Conservation (phyloP, 2,797 vertebrate species). For the Erpetoichthys calabaricus region DNA sequence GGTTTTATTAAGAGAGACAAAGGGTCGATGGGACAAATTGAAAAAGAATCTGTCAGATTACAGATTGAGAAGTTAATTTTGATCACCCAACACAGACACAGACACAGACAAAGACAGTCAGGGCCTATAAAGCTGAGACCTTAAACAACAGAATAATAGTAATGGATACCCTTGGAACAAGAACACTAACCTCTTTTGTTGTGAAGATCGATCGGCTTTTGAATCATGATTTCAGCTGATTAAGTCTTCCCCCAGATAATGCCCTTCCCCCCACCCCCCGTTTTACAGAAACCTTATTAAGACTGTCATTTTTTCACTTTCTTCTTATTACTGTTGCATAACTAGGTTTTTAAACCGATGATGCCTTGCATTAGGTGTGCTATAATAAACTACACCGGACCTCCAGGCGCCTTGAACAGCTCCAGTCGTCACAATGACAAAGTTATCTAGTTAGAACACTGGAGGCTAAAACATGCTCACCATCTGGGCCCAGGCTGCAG, state of each 20-base stretch:
- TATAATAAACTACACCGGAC: not conserved
- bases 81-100: no score
- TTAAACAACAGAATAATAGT: constrained; percentile 43
- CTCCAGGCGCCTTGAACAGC: constrained; percentile 3
- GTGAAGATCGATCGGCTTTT: constrained; percentile 51
- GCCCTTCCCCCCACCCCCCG: constrained; percentile 27
- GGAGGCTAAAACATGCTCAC: no score
- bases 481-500: no score
- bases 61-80: no score
- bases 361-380: not conserved
- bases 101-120: no score
- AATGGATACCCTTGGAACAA: constrained; percentile 55
- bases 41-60: no score
- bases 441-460: no score
- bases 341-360: constrained; percentile 1
- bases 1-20: no score
- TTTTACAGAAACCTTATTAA: constrained; percentile 50
- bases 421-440: not conserved
- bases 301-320: constrained; percentile 16
- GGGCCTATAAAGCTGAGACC: no score
- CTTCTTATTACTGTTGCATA: not conserved
- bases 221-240: constrained; percentile 56
- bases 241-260: constrained; percentile 56
- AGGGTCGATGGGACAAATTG: no score
- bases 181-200: constrained; percentile 42